phyloP scores from a whole-genome alignment of 2,797 vertebrate genomes.

The Coccyzus lansbergi region DNA sequence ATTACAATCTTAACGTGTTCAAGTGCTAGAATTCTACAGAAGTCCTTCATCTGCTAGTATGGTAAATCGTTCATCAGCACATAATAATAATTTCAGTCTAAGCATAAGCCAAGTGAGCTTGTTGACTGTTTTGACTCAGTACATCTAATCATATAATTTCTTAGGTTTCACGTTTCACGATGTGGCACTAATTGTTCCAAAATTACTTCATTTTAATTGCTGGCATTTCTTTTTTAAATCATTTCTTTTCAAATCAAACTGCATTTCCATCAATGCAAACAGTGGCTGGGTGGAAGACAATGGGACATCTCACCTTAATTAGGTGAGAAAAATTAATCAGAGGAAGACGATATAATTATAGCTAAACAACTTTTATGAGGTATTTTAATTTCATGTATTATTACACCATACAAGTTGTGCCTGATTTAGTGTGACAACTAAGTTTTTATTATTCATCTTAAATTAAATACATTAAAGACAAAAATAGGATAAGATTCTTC shows the following conservation, averaged over 20 bases:
- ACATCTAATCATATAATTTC: slow-evolving; percentile 1
- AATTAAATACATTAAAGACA: not conserved
- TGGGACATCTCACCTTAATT: not conserved
- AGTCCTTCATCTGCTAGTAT: not conserved
- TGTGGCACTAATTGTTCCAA: slow-evolving; percentile 18
- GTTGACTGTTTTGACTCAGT: slow-evolving; percentile 6
- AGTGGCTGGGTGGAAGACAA: not conserved
- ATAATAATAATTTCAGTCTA: not conserved
- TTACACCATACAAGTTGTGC: not conserved
- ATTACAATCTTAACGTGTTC: not conserved
- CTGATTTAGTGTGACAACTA: not conserved
- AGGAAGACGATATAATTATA: not conserved
- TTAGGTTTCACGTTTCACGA: not conserved
- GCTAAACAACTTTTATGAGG: not conserved
- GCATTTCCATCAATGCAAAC: not conserved
- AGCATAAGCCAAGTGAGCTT: not conserved
- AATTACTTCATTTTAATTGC: not conserved
- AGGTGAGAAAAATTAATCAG: not conserved
- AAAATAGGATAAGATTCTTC: not conserved
- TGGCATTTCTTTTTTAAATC: not conserved
- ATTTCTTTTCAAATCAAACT: not conserved
- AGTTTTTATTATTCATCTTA: not conserved
- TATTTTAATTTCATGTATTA: not conserved
- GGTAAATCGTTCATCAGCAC: not conserved
- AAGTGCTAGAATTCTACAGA: not conserved